Evolutionary conservation across 1,140 invertebrate species (phyloP).

Genomic region (Temnothorax curvispinosus): DNA sequence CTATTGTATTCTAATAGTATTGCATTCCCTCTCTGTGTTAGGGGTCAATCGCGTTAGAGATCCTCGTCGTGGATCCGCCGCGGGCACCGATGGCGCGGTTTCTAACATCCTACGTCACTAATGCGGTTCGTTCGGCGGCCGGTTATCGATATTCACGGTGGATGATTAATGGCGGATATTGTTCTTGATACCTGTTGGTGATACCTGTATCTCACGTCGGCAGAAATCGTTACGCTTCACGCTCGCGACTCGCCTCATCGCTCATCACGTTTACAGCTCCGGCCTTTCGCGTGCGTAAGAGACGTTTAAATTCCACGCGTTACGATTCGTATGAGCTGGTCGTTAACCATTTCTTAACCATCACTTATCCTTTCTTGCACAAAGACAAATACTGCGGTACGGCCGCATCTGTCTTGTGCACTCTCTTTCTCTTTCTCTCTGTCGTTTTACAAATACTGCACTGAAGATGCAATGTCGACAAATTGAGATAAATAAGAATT

Average conservation of each 20-base stretch:
- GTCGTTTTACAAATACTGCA: neutral
- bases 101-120: conserved; percentile 28
- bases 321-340: conserved; percentile 6
- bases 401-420: neutral
- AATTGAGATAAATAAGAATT: conserved; percentile 1
- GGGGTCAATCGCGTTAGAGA: neutral
- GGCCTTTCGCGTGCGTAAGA: neutral
- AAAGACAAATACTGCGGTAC: neutral
- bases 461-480: neutral
- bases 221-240: conserved; percentile 35
- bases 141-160: conserved; percentile 27
- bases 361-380: conserved; percentile 12
- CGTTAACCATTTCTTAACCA: conserved; percentile 19
- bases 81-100: conserved; percentile 19
- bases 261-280: conserved; percentile 1
- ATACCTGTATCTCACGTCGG: conserved; percentile 10
- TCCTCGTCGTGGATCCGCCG: conserved; percentile 11
- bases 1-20: conserved; percentile 43
- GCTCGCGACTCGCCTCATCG: conserved; percentile 27
- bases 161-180: conserved; percentile 45
- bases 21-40: neutral
- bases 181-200: neutral
- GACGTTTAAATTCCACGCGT: conserved; percentile 30
- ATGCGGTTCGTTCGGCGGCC: conserved; percentile 1
- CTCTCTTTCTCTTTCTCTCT: too few relatives aligned